Percentiles rank a stretch among this genome's conserved stretches.
Conservation (phyloP, 2,113 vertebrate species). For the Arizona elegans region DNA sequence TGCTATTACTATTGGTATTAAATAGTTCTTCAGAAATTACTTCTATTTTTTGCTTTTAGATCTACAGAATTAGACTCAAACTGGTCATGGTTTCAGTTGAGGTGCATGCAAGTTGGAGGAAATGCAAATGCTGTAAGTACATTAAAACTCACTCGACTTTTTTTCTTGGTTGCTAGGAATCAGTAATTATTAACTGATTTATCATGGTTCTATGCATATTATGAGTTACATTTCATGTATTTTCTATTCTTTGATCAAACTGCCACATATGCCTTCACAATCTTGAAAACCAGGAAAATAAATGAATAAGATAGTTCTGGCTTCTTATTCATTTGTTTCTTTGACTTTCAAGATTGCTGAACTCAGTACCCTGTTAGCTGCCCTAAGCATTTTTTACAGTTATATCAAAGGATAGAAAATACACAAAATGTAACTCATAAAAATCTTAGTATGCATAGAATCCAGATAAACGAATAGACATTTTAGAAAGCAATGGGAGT, state of each 20-base stretch:
- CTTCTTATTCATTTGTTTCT: neutral
- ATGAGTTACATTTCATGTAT: neutral
- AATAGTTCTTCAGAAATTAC: neutral
- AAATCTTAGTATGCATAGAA: neutral
- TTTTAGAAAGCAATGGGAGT: neutral
- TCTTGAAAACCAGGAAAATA: neutral
- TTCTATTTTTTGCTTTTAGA: slow-evolving; percentile 65
- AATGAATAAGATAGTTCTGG: neutral
- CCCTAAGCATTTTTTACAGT: neutral
- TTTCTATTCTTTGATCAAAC: neutral
- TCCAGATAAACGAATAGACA: neutral
- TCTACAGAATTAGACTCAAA: slow-evolving; percentile 96
- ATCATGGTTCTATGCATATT: neutral
- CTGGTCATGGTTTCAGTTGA: slow-evolving; percentile 97
- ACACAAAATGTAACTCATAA: neutral
- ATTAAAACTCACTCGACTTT: too few relatives aligned
- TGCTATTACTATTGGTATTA: neutral
- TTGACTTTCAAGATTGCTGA: neutral
- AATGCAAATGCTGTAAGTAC: slow-evolving; percentile 88
- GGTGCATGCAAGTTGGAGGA: slow-evolving; percentile 97
- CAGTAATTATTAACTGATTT: slow-evolving; percentile 9
- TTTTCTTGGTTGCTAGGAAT: neutral
- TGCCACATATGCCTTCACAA: neutral
- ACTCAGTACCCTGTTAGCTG: neutral
- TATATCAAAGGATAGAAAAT: neutral